Evolutionary conservation across 53 echinoderm and acorn worm genomes (phyloP), one percentile per base, ranked within the genome.

Genomic region (Luidia sarsii): DNA sequence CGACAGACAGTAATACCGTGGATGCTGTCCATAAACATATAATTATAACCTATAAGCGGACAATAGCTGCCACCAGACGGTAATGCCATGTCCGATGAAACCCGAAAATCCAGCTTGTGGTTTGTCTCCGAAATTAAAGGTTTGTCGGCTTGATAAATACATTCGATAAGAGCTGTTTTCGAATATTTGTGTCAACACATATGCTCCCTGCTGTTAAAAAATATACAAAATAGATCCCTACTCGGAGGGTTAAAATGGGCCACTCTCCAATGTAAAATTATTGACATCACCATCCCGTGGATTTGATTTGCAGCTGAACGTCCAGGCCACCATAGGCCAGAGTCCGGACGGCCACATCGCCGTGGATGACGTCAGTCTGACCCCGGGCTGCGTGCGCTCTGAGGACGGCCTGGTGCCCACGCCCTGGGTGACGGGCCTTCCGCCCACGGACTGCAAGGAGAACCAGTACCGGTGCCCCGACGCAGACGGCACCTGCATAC

Each of bases 331-430:
- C 53, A 90, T 92, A 18, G 95, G 92, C 27, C 29, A 85, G 46
- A 81, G 82, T 18, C 50, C 80, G 5, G 48, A 87, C 28, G 92
- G 92, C 23, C 88, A 95, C 80, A 95, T 95, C 15, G 92, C 86
- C 15, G 57, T 95, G 7, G 95, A 95, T 71, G 95, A 95, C 85
- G 55, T 92, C 31, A 95, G 85, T 52, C 68, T 95, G 14, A 90
- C 92, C 2, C 92, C 87, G 0, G 92, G 79, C 50, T 95, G 95
- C 56, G 57, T 18, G 23, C 30, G 65, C 24, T 57, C 41, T 10
- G 70, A 36, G 11, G 80, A 62, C 7, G 68, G 62, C 29, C 87
- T 89, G 46, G 39, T 66, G 19, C 0, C 63, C 20, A n/a, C 69
- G 57, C 80, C 89, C 57, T n/a, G n/a, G 39, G 4, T 24, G 3